Evolutionary conservation across 1,140 invertebrate genomes (phyloP), one percentile per base, ranked within the genome.

Genomic region (Drosophila malerkotliana): DNA sequence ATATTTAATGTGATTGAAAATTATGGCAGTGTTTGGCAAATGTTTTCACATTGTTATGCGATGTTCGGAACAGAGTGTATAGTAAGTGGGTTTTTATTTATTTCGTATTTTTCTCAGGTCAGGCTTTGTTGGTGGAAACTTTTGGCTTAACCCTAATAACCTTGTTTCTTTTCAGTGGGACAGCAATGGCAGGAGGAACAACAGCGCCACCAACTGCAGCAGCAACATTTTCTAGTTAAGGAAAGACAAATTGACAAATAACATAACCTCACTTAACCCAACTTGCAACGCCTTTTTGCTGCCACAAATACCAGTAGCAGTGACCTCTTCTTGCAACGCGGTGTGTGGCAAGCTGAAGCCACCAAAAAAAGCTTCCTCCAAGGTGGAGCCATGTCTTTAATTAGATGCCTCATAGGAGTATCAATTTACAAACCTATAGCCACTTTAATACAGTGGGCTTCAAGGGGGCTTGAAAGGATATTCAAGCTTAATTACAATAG

Each of bases 211-310:
- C 14, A 56, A 28, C 73, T 71, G 57, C 61, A 26, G 57, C 63
- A 53, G 47, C 64, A 60, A 44, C 77, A 60, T 77, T 54, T 41
- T 77, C 78, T 72, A 52, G 48, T 87, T 85, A 82, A 79, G 79
- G 67, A 68, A 77, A 83, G 81, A 88, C 83, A 88, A 88, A 88
- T 88, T 88, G 83, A 88, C 83, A 88, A 88, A 88, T 88, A 88
- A 88, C 83, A 88, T 77, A 83, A 83, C 83, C 83, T 88, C 83
- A 83, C 83, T 88, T 88, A 82, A 88, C 83, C 83, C 53, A 30
- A 12, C 63, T 77, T 57, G 63, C 60, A 87, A 87, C 83, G 82
- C 83, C 82, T 87, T 68, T 84, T 62, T 76, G 78, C 62, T 58
- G 55, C 32, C 71, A n/a, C 66, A 69, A 57, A 71, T 49, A 69